phyloP scores from a whole-genome alignment of 2,797 vertebrate species.

The Cynodonichthys magdalenae region DNA sequence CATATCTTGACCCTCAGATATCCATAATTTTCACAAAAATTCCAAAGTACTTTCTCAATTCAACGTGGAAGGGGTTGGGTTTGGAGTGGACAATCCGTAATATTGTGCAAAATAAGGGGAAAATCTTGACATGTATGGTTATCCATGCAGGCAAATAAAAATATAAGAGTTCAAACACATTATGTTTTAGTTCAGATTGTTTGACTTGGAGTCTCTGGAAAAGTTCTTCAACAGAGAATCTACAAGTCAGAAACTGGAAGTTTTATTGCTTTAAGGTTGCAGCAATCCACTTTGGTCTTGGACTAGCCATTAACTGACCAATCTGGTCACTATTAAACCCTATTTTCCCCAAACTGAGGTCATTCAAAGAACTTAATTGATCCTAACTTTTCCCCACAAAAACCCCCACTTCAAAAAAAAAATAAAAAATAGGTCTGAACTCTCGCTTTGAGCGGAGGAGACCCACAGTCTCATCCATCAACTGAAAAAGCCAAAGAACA shows the following conservation, averaged over 20 bases:
- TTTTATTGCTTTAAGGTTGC: background rate
- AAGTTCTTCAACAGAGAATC: too few relatives aligned
- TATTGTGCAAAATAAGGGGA: too few relatives aligned
- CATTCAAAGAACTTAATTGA: background rate
- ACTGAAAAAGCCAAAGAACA: slow-evolving; percentile 41
- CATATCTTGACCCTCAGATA: too few relatives aligned
- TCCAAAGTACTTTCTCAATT: too few relatives aligned
- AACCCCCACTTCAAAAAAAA: background rate
- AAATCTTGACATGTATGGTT: too few relatives aligned
- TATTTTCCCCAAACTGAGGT: background rate
- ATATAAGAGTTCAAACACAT: background rate
- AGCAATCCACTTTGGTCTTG: background rate
- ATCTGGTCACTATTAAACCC: background rate
- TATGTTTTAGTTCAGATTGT: background rate
- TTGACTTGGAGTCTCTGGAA: too few relatives aligned
- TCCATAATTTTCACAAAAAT: too few relatives aligned
- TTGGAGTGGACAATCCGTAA: too few relatives aligned
- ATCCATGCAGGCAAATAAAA: slow-evolving; percentile 9
- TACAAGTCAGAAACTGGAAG: too few relatives aligned
- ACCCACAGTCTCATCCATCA: slow-evolving; percentile 51
- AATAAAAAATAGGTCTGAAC: background rate
- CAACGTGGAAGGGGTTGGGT: too few relatives aligned
- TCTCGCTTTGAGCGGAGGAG: slow-evolving; percentile 16
- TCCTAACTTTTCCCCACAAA: background rate
- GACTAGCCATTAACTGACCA: background rate